Conservation (phyloP, 2,888 invertebrate genomes). For the Cepaea hortensis region DNA sequence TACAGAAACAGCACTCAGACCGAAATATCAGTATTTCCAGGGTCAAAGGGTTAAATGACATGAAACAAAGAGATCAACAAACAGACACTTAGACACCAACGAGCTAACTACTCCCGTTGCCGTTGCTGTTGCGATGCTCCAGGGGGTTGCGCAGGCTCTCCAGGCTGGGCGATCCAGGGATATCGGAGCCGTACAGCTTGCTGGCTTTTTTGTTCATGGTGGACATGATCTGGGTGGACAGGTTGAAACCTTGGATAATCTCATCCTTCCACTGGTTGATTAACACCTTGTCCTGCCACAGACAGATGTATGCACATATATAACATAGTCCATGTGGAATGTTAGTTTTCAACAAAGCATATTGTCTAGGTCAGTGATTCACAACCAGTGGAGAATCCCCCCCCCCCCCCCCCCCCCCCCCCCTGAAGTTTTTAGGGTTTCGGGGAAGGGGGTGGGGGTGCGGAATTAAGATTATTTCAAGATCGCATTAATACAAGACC, state of each 20-base stretch:
- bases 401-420: no score
- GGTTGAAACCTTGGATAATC: constrained; percentile 94
- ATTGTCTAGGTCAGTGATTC: no score
- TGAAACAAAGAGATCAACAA: neutral
- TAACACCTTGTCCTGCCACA: constrained; percentile 89
- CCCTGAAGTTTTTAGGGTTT: no score
- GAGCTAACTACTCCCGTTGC: constrained; percentile 56
- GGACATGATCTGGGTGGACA: constrained; percentile 94
- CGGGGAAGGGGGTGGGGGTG: no score
- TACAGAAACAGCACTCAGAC: no score
- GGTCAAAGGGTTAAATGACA: neutral
- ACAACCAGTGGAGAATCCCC: no score
- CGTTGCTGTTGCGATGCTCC: constrained; percentile 73
- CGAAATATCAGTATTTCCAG: no score
- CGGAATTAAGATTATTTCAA: no score
- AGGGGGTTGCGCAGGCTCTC: constrained; percentile 68
- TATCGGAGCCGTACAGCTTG: constrained; percentile 94
- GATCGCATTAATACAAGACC: no score
- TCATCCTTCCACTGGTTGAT: constrained; percentile 98
- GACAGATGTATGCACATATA: no score
- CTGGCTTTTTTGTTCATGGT: constrained; percentile 99
- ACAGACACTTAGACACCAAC: neutral
- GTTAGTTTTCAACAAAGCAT: no score
- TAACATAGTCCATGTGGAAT: no score
- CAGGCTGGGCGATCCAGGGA: constrained; percentile 64